Evolutionary conservation across 2,797 vertebrate genomes (phyloP).

Genomic region (Simalia tracyae): DNA sequence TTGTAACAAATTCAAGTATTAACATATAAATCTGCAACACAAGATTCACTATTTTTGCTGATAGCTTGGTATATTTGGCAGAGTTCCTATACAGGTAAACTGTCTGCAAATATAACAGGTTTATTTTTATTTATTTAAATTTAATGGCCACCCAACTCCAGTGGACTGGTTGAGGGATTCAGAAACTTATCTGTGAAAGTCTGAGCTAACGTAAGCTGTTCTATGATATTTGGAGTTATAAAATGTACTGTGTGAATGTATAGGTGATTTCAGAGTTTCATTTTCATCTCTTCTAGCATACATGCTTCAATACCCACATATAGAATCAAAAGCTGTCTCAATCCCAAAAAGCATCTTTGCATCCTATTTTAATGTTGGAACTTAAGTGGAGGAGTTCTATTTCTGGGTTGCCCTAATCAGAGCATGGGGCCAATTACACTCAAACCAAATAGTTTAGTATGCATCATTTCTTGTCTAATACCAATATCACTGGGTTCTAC

Average conservation of each 20-base stretch:
- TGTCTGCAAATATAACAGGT: not conserved
- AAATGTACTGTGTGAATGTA: not conserved
- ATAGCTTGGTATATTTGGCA: not conserved
- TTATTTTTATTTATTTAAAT: not conserved
- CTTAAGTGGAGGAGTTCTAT: not conserved
- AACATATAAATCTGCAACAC: not conserved
- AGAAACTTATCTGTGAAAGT: not conserved
- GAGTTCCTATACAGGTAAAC: not conserved
- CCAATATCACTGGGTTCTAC: slow-evolving; percentile 3
- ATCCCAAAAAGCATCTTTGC: not conserved
- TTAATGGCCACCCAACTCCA: not conserved
- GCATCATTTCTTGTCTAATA: not conserved
- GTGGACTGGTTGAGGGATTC: not conserved
- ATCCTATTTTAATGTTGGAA: slow-evolving; percentile 6
- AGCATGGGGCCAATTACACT: slow-evolving; percentile 14
- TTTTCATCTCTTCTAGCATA: not conserved
- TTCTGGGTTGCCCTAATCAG: slow-evolving; percentile 23
- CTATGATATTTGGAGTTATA: not conserved
- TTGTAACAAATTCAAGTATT: not conserved
- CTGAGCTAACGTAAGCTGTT: not conserved
- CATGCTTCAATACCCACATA: not conserved
- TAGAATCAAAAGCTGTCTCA: not conserved
- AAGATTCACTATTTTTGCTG: not conserved
- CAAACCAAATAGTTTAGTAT: slow-evolving; percentile 2
- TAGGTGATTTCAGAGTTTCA: slow-evolving; percentile 18